These are phyloP conservation scores for Drosophila koepferae DNA, from an alignment of 2,888 invertebrate genomes.

Conservation along the genomic window DNA sequence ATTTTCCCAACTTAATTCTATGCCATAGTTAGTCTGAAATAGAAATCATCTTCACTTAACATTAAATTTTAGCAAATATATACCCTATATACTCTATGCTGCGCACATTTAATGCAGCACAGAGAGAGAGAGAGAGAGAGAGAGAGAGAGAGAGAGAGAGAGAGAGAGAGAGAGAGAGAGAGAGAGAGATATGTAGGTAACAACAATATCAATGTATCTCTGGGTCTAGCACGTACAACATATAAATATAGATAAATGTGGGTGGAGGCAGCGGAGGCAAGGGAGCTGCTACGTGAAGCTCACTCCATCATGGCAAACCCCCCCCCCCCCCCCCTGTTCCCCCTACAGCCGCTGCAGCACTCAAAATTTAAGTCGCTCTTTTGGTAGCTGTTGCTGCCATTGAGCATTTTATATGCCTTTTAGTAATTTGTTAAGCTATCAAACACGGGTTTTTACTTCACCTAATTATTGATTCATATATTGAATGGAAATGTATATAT, in stretches of 20 bases:
- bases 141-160: no score
- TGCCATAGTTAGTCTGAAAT: no score
- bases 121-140: background rate
- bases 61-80: background rate
- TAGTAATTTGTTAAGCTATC: background rate
- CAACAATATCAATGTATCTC: conserved; percentile 26
- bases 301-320: background rate
- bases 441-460: background rate
- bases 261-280: background rate
- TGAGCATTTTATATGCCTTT: background rate
- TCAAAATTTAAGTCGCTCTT: background rate
- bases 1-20: no score
- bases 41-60: no score
- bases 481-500: background rate
- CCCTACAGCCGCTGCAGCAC: background rate
- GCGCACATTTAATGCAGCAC: background rate
- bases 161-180: no score
- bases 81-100: background rate
- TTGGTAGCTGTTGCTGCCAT: background rate
- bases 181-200: background rate
- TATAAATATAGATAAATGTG: conserved; percentile 4
- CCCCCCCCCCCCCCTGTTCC: background rate
- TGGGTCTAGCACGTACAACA: conserved; percentile 7
- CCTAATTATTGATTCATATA: background rate
- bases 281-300: background rate